A percentile compares a stretch with the other conserved stretches of the same genome.
phyloP scores from a whole-genome alignment of 2,113 vertebrate species.

The Epinephelus fuscoguttatus region DNA sequence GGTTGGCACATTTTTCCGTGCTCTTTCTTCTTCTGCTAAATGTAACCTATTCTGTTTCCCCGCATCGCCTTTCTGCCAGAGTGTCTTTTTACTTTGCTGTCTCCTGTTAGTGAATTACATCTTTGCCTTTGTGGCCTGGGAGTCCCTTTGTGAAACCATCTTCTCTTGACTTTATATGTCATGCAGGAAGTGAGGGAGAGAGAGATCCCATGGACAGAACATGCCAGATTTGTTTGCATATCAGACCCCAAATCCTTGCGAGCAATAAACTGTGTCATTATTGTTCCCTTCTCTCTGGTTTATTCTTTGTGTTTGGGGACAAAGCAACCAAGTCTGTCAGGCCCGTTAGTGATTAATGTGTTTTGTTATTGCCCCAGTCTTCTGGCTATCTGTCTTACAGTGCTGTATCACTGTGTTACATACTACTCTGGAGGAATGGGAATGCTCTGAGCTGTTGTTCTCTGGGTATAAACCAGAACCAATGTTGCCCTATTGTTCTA shows the following conservation, averaged over 20 bases:
- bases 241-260: neutral
- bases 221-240: neutral
- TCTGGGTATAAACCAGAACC: slow-evolving; percentile 22
- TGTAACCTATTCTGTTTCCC: slow-evolving; percentile 4
- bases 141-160: slow-evolving; percentile 19
- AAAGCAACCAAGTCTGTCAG: slow-evolving; percentile 18
- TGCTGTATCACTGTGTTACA: slow-evolving; percentile 17
- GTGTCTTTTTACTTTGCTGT: slow-evolving; percentile 9
- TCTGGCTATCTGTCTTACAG: slow-evolving; percentile 13
- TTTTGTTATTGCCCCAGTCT: slow-evolving; percentile 36
- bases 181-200: neutral
- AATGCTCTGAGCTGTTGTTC: slow-evolving; percentile 26
- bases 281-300: neutral
- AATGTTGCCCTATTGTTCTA: slow-evolving; percentile 25
- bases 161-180: slow-evolving; percentile 24
- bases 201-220: neutral
- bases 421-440: neutral
- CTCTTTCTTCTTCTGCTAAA: neutral
- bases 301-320: neutral
- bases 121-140: neutral
- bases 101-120: slow-evolving; percentile 21
- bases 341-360: slow-evolving; percentile 25
- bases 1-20: neutral
- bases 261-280: neutral
- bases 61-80: neutral